A percentile compares a stretch with the other conserved stretches of the same genome.
phyloP scores from a whole-genome alignment of 2,113 vertebrate genomes.

The Macroglossus sobrinus region DNA sequence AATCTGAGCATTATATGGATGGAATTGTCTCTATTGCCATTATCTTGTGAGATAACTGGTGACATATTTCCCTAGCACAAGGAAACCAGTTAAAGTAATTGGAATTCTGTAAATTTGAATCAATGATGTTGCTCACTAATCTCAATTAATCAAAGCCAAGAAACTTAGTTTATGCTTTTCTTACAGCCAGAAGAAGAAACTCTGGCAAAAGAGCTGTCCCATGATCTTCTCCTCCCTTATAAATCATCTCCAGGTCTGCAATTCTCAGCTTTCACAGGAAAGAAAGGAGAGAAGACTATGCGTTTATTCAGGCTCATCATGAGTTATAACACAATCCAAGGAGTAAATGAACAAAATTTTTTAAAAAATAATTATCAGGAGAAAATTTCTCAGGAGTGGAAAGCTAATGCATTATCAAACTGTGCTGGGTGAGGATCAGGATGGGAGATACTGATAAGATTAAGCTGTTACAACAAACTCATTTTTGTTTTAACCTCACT shows the following conservation, averaged over 20 bases:
- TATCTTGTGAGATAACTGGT: slow-evolving; percentile 36
- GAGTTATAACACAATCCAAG: background rate
- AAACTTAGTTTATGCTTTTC: slow-evolving; percentile 14
- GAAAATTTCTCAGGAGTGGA: background rate
- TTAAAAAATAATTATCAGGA: slow-evolving; percentile 26
- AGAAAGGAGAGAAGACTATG: background rate
- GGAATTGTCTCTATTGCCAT: background rate
- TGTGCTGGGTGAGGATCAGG: background rate
- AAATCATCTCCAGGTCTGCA: background rate
- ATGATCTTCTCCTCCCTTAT: background rate
- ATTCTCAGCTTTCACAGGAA: slow-evolving; percentile 10
- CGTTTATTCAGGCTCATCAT: background rate
- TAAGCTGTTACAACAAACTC: slow-evolving; percentile 10
- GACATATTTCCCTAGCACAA: slow-evolving; percentile 4
- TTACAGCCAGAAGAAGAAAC: slow-evolving; percentile 1
- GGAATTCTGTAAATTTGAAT: slow-evolving; percentile 39
- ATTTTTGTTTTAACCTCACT: slow-evolving; percentile 27
- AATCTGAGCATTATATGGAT: slow-evolving; percentile 20
- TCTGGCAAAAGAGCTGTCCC: background rate
- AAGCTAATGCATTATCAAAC: background rate
- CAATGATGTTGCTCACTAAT: slow-evolving; percentile 18
- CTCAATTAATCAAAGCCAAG: background rate
- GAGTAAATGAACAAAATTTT: background rate
- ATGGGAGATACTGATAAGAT: background rate
- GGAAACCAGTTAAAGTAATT: slow-evolving; percentile 40